Percentiles rank a stretch among this genome's conserved stretches.
These are phyloP conservation scores for Suillia variegata DNA, from an alignment of 2,888 invertebrate genomes.

Conservation along the genomic window DNA sequence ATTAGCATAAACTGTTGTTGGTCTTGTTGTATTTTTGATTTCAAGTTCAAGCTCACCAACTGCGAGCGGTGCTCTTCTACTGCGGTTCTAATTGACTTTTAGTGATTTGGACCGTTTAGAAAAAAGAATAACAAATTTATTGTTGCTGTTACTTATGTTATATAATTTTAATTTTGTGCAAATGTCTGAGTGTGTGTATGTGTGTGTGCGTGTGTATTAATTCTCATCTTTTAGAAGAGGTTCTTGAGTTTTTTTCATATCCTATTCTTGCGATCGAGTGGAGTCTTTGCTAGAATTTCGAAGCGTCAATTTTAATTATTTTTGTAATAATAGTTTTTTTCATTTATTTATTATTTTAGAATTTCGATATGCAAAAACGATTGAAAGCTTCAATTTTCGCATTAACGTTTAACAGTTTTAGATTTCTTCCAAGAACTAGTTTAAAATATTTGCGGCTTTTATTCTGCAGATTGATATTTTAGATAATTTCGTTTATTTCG, in stretches of 20 bases:
- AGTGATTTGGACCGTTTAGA: neutral
- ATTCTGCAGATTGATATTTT: too few species aligned
- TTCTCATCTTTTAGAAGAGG: neutral
- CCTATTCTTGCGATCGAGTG: neutral
- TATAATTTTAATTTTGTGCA: neutral
- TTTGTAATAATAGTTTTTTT: neutral
- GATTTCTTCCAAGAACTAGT: too few species aligned
- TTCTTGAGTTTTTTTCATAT: neutral
- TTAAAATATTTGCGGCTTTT: too few species aligned
- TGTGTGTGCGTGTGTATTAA: neutral
- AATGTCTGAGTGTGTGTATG: neutral
- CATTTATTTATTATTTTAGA: neutral
- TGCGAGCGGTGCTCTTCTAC: too few species aligned
- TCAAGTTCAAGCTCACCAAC: constrained; percentile 16
- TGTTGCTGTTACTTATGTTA: neutral
- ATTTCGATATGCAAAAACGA: neutral
- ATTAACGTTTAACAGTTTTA: neutral
- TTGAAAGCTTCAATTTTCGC: neutral
- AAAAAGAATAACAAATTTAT: too few species aligned
- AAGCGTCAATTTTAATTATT: neutral
- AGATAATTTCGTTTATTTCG: too few species aligned
- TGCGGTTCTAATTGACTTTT: neutral
- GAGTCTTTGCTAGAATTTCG: too few species aligned
- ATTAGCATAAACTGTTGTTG: constrained; percentile 7
- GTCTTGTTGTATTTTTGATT: neutral